Conservation (phyloP, 2,888 invertebrate species). For the Trichopria drosophilae region DNA sequence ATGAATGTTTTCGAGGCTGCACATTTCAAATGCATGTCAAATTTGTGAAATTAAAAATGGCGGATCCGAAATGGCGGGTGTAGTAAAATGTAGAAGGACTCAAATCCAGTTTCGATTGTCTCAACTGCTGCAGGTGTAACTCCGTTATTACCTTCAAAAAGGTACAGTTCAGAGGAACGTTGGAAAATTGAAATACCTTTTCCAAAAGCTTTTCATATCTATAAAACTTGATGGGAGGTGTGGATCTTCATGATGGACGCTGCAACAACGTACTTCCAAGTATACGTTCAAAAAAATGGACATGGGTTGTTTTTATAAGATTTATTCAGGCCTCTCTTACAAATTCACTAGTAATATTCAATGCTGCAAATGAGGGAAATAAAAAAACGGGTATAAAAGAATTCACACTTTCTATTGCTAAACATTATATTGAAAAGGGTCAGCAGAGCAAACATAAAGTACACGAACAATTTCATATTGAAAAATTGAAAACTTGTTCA, state of each 20-base stretch:
- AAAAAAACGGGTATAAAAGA: conserved; percentile 9
- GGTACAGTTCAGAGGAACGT: too few relatives aligned
- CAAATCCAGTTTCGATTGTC: conserved; percentile 7
- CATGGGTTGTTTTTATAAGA: conserved; percentile 26
- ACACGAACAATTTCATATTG: too few relatives aligned
- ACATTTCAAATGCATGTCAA: too few relatives aligned
- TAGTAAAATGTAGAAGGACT: too few relatives aligned
- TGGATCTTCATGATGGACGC: conserved; percentile 30
- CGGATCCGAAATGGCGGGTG: too few relatives aligned
- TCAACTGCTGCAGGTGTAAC: conserved; percentile 6
- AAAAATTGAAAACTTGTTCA: too few relatives aligned
- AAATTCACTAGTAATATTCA: conserved; percentile 9
- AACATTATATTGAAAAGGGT: too few relatives aligned
- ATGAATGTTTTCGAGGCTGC: too few relatives aligned
- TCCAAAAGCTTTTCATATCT: conserved; percentile 4
- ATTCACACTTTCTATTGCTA: conserved; percentile 5
- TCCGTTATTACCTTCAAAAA: not conserved
- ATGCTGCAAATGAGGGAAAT: conserved; percentile 10
- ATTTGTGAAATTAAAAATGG: too few relatives aligned
- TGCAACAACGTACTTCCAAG: conserved; percentile 32
- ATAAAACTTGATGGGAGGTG: conserved; percentile 4
- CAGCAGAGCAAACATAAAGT: too few relatives aligned
- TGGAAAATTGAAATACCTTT: conserved; percentile 2
- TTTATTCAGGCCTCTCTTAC: conserved; percentile 3
- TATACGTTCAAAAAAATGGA: conserved; percentile 36